Evolutionary conservation across 2,888 invertebrate species (phyloP).

Genomic region (Apodemia zela): DNA sequence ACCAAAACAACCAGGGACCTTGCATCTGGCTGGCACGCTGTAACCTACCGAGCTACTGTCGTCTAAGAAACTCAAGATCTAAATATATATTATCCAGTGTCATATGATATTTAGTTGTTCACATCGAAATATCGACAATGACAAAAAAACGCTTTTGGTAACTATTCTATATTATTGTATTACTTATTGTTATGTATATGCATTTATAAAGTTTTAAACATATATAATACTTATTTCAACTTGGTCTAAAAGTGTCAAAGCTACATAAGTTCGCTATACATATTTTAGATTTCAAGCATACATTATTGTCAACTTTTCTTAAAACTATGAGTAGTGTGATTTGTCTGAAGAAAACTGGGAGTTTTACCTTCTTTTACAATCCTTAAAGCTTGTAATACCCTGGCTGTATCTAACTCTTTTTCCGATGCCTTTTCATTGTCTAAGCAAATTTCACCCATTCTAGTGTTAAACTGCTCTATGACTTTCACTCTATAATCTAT

Average conservation of each 20-base stretch:
- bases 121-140: too few species aligned
- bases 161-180: not conserved
- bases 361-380: slow-evolving; percentile 86
- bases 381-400: slow-evolving; percentile 92
- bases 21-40: too few species aligned
- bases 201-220: not conserved
- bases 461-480: slow-evolving; percentile 90
- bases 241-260: slow-evolving; percentile 5
- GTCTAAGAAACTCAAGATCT: too few species aligned
- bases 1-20: too few species aligned
- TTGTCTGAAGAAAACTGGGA: slow-evolving; percentile 77
- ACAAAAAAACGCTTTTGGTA: too few species aligned
- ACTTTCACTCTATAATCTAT: slow-evolving; percentile 95
- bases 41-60: too few species aligned
- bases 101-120: too few species aligned
- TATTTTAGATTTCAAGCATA: not conserved
- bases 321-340: slow-evolving; percentile 68
- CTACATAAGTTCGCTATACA: not conserved
- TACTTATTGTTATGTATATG: not conserved
- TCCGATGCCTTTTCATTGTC: slow-evolving; percentile 94
- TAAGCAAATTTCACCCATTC: slow-evolving; percentile 90
- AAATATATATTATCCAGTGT: too few species aligned
- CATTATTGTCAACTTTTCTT: slow-evolving; percentile 61
- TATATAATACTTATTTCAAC: slow-evolving; percentile 12
- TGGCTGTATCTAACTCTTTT: slow-evolving; percentile 94